Conservation (phyloP, 2,888 invertebrate genomes). For the Bimastos eiseni region DNA sequence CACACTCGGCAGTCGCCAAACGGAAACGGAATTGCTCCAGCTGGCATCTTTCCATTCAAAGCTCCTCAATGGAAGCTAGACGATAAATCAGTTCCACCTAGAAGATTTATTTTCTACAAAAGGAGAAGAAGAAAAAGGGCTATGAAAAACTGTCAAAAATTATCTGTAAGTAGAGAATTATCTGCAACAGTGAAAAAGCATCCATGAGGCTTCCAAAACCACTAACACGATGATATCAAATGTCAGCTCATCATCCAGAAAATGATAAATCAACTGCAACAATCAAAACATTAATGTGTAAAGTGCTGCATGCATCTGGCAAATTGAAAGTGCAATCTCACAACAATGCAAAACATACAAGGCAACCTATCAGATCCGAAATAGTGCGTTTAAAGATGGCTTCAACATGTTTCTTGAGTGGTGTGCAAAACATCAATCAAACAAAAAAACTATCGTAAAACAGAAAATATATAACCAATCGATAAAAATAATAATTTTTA, state of each 20-base stretch:
- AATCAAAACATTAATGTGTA: background rate
- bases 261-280: background rate
- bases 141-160: background rate
- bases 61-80: background rate
- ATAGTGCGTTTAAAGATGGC: too few species aligned
- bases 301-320: too few species aligned
- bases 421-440: background rate
- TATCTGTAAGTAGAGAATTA: background rate
- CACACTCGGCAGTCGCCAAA: conserved; percentile 59
- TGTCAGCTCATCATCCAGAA: background rate
- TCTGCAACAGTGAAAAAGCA: background rate
- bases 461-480: background rate
- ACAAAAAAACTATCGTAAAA: background rate
- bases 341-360: too few species aligned
- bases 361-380: too few species aligned
- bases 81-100: background rate
- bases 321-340: too few species aligned
- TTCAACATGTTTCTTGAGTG: too few species aligned
- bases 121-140: background rate
- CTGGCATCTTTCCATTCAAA: conserved; percentile 47
- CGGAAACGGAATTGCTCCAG: conserved; percentile 54
- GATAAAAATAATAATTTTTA: too few species aligned
- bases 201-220: background rate
- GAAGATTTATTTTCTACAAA: background rate
- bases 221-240: background rate